These are phyloP conservation scores for Dinothrombium tinctorium DNA, from an alignment of 1,140 invertebrate genomes.

Conservation along the genomic window DNA sequence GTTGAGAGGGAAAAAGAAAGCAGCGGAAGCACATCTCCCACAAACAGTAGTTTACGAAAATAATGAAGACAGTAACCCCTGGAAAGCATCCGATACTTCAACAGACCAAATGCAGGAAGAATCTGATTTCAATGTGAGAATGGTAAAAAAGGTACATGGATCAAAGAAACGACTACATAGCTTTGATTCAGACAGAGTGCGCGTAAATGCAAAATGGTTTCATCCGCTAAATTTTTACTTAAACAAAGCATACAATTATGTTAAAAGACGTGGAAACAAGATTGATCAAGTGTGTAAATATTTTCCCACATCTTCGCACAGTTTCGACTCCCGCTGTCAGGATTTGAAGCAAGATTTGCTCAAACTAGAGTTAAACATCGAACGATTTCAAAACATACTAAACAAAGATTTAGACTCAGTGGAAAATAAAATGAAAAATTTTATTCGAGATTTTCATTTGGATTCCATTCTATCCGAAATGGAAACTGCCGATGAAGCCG, in stretches of 20 bases:
- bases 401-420: not conserved
- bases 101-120: not conserved
- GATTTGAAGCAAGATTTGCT: not conserved
- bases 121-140: not conserved
- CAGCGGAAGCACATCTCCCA: not conserved
- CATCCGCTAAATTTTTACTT: not conserved
- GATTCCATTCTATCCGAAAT: not conserved
- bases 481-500: not conserved
- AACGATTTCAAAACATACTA: slow-evolving; percentile 1
- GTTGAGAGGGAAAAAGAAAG: not conserved
- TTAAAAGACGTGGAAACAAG: not conserved
- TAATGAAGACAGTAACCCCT: not conserved
- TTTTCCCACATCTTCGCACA: slow-evolving; percentile 1
- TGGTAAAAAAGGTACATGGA: not conserved
- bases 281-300: slow-evolving; percentile 2
- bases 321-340: not conserved
- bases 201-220: not conserved
- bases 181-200: not conserved
- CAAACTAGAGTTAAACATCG: slow-evolving; percentile 1
- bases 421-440: not conserved
- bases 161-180: not conserved
- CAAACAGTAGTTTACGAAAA: not conserved
- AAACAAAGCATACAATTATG: not conserved
- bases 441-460: not conserved
- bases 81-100: too few relatives aligned